phyloP scores from a whole-genome alignment of 1,140 invertebrate genomes.

The Drosophila parabipectinata region DNA sequence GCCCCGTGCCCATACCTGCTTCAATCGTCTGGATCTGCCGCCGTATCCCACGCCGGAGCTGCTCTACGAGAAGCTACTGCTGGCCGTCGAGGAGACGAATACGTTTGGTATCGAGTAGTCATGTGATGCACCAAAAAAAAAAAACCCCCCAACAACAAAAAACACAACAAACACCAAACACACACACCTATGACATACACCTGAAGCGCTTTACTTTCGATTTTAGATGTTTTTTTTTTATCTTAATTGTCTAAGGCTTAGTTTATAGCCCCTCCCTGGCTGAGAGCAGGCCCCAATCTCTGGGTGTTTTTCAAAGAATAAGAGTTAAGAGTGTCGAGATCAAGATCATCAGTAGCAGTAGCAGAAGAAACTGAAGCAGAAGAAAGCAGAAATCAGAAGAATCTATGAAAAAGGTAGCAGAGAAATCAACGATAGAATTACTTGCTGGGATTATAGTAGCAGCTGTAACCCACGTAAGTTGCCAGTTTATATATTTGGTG shows the following conservation, averaged over 20 bases:
- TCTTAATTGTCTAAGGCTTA: slow-evolving; percentile 11
- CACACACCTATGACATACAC: slow-evolving; percentile 1
- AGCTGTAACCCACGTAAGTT: neutral
- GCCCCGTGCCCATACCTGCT: slow-evolving; percentile 98
- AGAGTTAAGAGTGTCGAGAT: neutral
- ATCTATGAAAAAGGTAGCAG: neutral
- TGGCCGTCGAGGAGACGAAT: slow-evolving; percentile 98
- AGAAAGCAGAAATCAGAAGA: neutral
- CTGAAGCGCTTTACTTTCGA: slow-evolving; percentile 41
- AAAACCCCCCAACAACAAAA: neutral
- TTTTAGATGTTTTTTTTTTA: slow-evolving; percentile 26
- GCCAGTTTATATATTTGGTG: neutral
- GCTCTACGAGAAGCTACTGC: slow-evolving; percentile 95
- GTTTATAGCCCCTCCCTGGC: neutral
- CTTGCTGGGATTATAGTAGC: neutral
- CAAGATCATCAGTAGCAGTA: too few relatives aligned
- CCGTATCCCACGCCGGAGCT: slow-evolving; percentile 97
- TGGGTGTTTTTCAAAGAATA: neutral
- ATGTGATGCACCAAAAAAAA: slow-evolving; percentile 27
- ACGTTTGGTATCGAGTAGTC: slow-evolving; percentile 97
- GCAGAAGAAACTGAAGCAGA: too few relatives aligned
- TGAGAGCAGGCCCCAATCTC: neutral
- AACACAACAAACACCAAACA: neutral
- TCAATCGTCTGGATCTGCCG: slow-evolving; percentile 98
- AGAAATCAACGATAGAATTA: too few relatives aligned